phyloP scores from a whole-genome alignment of 2,797 vertebrate species.

The Acomys russatus region DNA sequence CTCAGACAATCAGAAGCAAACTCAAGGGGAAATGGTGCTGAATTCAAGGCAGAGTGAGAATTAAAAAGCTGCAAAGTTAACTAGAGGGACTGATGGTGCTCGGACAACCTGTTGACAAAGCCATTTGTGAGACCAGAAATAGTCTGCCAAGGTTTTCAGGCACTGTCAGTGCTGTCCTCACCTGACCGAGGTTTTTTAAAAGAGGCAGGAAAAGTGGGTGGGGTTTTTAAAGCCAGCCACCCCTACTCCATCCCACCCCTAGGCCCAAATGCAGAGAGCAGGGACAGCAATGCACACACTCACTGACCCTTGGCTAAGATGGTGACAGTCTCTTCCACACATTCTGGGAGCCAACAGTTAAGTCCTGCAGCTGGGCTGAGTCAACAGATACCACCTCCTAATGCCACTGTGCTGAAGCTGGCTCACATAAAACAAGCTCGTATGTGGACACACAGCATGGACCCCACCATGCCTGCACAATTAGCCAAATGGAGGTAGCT shows the following conservation, averaged over 20 bases:
- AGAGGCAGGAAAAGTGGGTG: constrained; percentile 7
- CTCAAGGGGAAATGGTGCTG: neutral
- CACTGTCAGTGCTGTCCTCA: neutral
- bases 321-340: neutral
- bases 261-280: neutral
- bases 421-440: neutral
- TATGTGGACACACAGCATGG: neutral
- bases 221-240: neutral
- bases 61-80: neutral
- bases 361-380: neutral
- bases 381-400: neutral
- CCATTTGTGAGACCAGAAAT: neutral
- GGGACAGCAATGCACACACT: neutral
- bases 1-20: constrained; percentile 23
- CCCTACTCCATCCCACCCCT: neutral
- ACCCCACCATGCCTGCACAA: neutral
- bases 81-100: neutral
- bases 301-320: neutral
- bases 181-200: neutral
- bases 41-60: neutral
- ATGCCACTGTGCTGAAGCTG: neutral
- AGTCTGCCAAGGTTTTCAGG: constrained; percentile 3
- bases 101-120: constrained; percentile 56
- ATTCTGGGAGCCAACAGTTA: neutral
- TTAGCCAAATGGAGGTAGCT: constrained; percentile 19